These are phyloP conservation scores for Botia almorhae DNA, from an alignment of 2,797 vertebrate species.

Conservation along the genomic window DNA sequence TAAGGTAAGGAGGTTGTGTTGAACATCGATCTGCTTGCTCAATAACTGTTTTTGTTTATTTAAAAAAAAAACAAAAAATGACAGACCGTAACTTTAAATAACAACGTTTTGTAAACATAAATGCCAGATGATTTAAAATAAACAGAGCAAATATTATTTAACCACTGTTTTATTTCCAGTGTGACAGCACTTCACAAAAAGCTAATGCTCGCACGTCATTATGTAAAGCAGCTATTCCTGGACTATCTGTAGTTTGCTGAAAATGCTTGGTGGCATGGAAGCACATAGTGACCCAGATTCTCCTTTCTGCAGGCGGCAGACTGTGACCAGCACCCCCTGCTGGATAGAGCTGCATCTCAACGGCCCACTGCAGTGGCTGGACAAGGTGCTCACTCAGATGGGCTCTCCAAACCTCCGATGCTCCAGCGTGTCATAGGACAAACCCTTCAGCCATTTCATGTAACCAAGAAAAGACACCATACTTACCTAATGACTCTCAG, in stretches of 20 bases:
- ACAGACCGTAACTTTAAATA: neutral
- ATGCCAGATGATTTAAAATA: neutral
- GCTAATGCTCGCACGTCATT: neutral
- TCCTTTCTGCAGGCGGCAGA: conserved; percentile 85
- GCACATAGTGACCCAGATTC: conserved; percentile 35
- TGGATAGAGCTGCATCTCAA: conserved; percentile 99
- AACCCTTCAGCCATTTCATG: conserved; percentile 9
- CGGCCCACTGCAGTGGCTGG: conserved; percentile 95
- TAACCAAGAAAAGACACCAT: neutral
- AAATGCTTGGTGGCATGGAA: neutral
- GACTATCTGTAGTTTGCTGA: neutral
- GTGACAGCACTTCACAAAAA: neutral
- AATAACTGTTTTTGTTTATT: too few species aligned
- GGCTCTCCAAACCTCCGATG: conserved; percentile 96
- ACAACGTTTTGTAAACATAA: neutral
- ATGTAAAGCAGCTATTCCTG: conserved; percentile 1
- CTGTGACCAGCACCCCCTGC: conserved; percentile 98
- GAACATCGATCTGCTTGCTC: too few species aligned
- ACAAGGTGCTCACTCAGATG: conserved; percentile 99
- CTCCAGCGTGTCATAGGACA: conserved; percentile 92
- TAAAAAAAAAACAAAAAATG: too few species aligned
- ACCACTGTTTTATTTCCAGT: neutral
- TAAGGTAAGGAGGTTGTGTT: too few species aligned
- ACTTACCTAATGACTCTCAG: conserved; percentile 43
- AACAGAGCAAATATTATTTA: neutral